phyloP scores from a whole-genome alignment of 2,888 invertebrate species.

The Platerodrilus igneus region DNA sequence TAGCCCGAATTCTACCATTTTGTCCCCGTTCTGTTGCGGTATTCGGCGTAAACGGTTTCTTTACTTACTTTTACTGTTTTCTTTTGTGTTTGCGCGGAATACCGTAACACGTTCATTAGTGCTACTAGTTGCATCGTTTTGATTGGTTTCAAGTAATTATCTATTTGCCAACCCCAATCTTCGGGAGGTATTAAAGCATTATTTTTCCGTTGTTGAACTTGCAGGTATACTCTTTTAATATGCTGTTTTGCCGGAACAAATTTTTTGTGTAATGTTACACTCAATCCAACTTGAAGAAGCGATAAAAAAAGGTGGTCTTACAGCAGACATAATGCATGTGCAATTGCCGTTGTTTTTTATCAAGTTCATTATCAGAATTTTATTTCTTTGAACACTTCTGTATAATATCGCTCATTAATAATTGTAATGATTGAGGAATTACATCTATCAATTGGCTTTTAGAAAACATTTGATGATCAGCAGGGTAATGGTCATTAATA shows the following conservation, averaged over 20 bases:
- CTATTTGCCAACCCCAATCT: constrained; percentile 4
- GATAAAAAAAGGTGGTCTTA: constrained; percentile 7
- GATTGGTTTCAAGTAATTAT: constrained; percentile 7
- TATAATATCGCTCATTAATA: no score
- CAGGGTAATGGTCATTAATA: constrained; percentile 2
- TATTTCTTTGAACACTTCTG: no score
- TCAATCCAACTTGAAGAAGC: constrained; percentile 9
- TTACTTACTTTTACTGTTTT: no score
- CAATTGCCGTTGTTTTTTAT: no score
- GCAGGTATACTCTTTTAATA: constrained; percentile 8
- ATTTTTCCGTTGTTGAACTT: constrained; percentile 10
- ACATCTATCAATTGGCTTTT: background rate
- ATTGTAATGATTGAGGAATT: constrained; percentile 8
- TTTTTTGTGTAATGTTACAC: constrained; percentile 11
- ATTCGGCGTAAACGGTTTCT: no score
- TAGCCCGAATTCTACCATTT: no score
- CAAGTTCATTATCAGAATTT: no score
- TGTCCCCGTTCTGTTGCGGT: no score
- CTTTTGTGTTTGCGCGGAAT: no score
- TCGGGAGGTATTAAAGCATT: constrained; percentile 29
- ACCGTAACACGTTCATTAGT: background rate
- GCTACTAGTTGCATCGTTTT: constrained; percentile 1
- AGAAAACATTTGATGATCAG: constrained; percentile 4
- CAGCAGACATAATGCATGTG: constrained; percentile 11
- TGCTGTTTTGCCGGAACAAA: constrained; percentile 17